Evolutionary conservation across 2,797 vertebrate genomes (phyloP).

Genomic region (Gymnothorax reevesii): DNA sequence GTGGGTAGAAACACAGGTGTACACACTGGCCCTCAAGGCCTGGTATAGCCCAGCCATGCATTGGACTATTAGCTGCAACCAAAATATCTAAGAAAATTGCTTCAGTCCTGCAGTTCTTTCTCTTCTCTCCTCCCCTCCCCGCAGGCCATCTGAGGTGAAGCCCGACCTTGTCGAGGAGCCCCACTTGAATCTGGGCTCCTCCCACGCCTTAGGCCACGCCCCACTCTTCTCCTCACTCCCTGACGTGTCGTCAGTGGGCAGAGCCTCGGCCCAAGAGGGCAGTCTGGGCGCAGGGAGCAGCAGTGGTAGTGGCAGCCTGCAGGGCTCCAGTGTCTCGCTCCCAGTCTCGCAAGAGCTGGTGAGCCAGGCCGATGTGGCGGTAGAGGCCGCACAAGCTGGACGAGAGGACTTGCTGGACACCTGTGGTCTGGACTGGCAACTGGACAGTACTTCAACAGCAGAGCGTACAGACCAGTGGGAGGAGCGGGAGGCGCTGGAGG

Average conservation of each 20-base stretch:
- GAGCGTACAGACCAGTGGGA: background rate
- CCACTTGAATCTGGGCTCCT: slow-evolving; percentile 38
- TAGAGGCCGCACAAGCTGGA: background rate
- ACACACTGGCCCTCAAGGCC: too few species aligned
- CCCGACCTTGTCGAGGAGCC: slow-evolving; percentile 70
- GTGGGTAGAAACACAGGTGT: too few species aligned
- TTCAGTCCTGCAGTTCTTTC: slow-evolving; percentile 45
- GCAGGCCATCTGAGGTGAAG: slow-evolving; percentile 34
- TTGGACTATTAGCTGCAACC: too few species aligned
- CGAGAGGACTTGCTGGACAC: slow-evolving; percentile 40
- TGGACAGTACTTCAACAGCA: slow-evolving; percentile 29
- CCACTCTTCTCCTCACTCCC: slow-evolving; percentile 68
- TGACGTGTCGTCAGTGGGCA: slow-evolving; percentile 67
- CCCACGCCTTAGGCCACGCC: slow-evolving; percentile 49
- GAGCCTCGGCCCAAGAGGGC: slow-evolving; percentile 25
- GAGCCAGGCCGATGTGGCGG: too few species aligned
- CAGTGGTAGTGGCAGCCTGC: slow-evolving; percentile 3
- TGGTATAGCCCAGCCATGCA: too few species aligned
- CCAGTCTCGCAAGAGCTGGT: background rate
- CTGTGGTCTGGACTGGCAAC: slow-evolving; percentile 37
- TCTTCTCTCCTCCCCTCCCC: background rate
- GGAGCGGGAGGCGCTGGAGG: background rate
- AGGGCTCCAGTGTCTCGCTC: background rate
- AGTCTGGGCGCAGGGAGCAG: slow-evolving; percentile 27
- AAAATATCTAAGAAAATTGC: background rate